Evolutionary conservation across 2,113 vertebrate genomes (phyloP).

Genomic region (Dasyprocta punctata): DNA sequence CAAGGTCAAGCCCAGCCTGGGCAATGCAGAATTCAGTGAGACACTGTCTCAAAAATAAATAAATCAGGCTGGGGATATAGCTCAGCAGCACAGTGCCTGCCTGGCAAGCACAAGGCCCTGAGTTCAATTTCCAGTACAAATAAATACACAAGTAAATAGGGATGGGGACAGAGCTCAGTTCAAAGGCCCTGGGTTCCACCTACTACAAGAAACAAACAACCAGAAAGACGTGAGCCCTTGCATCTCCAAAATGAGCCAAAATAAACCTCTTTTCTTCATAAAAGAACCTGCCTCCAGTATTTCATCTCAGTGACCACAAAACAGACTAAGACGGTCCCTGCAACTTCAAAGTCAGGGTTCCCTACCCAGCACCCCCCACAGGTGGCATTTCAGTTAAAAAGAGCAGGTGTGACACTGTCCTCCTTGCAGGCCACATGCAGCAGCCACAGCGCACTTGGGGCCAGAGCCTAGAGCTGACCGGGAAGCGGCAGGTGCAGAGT

Average conservation of each 20-base stretch:
- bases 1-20: not conserved
- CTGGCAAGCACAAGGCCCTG: not conserved
- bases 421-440: too few relatives aligned
- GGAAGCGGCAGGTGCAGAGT: conserved; percentile 37
- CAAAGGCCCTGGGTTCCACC: not conserved
- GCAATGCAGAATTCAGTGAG: not conserved
- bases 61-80: too few relatives aligned
- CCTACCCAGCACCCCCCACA: not conserved
- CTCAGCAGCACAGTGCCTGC: too few relatives aligned
- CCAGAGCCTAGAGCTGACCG: conserved; percentile 38
- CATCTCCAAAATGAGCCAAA: not conserved
- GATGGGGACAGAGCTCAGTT: not conserved
- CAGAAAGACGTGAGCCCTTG: not conserved
- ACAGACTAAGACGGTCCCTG: not conserved
- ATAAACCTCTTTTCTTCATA: not conserved
- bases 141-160: not conserved
- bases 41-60: not conserved
- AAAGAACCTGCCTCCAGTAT: not conserved
- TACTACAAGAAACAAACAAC: not conserved
- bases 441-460: too few relatives aligned
- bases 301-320: not conserved
- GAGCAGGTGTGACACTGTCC: not conserved
- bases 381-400: not conserved
- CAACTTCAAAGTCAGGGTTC: conserved; percentile 31
- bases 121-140: too few relatives aligned